Conservation (phyloP, 1,140 invertebrate genomes). For the Bactericera cockerelli region DNA sequence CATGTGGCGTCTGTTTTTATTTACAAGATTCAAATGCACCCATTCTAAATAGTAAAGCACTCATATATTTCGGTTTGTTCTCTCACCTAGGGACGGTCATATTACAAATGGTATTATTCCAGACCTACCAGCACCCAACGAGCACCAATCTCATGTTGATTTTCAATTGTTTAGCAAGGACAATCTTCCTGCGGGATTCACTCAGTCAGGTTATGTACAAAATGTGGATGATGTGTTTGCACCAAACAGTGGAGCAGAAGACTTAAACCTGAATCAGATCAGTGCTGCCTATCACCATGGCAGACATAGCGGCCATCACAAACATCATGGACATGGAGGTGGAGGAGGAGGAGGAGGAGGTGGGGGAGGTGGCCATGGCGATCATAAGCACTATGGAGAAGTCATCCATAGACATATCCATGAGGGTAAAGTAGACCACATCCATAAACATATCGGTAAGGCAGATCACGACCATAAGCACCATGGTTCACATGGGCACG, state of each 20-base stretch:
- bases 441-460: slow-evolving; percentile 17
- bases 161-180: slow-evolving; percentile 9
- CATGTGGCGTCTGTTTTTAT: too few relatives aligned
- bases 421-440: slow-evolving; percentile 18
- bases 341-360: slow-evolving; percentile 14
- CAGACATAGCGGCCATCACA: slow-evolving; percentile 11
- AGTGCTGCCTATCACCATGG: slow-evolving; percentile 8
- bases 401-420: slow-evolving; percentile 19
- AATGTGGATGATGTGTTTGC: slow-evolving; percentile 4
- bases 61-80: not conserved
- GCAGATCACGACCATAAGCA: slow-evolving; percentile 17
- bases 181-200: slow-evolving; percentile 7
- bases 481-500: slow-evolving; percentile 12
- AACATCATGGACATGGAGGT: not conserved
- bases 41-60: too few relatives aligned
- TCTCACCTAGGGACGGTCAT: not conserved
- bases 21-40: too few relatives aligned
- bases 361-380: slow-evolving; percentile 15
- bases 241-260: slow-evolving; percentile 3
- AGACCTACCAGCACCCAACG: not conserved
- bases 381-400: slow-evolving; percentile 18
- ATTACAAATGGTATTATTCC: not conserved
- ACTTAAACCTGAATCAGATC: not conserved
- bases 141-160: slow-evolving; percentile 6
- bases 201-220: not conserved